These are phyloP conservation scores for Octomys mimax DNA, from an alignment of 2,797 vertebrate genomes.

Conservation along the genomic window DNA sequence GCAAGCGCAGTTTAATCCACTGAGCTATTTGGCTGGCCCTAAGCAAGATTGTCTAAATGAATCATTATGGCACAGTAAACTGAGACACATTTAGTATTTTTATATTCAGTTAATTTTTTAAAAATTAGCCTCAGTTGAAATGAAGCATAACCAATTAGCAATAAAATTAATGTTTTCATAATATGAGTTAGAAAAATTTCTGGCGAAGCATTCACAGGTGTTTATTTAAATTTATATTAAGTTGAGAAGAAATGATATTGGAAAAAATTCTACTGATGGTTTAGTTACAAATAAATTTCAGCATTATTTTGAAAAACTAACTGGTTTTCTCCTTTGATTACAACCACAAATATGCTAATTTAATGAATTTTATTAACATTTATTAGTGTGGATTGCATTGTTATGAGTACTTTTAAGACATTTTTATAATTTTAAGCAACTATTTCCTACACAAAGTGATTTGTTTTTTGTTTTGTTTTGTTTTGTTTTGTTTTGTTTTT, in stretches of 20 bases:
- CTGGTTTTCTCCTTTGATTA: conserved; percentile 57
- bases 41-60: background rate
- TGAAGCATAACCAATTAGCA: conserved; percentile 43
- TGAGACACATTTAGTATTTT: conserved; percentile 24
- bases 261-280: conserved; percentile 10
- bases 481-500: too few species aligned
- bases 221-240: conserved; percentile 46
- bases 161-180: conserved; percentile 47
- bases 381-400: background rate
- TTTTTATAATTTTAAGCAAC: conserved; percentile 50
- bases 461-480: too few species aligned
- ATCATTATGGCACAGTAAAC: conserved; percentile 33
- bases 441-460: conserved; percentile 35
- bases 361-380: background rate
- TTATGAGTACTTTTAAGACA: background rate
- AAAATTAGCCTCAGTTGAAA: conserved; percentile 41
- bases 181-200: conserved; percentile 53
- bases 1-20: too few species aligned
- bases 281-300: conserved; percentile 28
- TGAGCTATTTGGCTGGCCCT: too few species aligned
- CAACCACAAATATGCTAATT: conserved; percentile 31
- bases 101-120: conserved; percentile 51
- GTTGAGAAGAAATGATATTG: conserved; percentile 42
- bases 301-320: conserved; percentile 28
- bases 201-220: conserved; percentile 9